A percentile compares a stretch with the other conserved stretches of the same genome.
Evolutionary conservation across 2,888 invertebrate species (phyloP).

Genomic region (Rhabditoides inermis): DNA sequence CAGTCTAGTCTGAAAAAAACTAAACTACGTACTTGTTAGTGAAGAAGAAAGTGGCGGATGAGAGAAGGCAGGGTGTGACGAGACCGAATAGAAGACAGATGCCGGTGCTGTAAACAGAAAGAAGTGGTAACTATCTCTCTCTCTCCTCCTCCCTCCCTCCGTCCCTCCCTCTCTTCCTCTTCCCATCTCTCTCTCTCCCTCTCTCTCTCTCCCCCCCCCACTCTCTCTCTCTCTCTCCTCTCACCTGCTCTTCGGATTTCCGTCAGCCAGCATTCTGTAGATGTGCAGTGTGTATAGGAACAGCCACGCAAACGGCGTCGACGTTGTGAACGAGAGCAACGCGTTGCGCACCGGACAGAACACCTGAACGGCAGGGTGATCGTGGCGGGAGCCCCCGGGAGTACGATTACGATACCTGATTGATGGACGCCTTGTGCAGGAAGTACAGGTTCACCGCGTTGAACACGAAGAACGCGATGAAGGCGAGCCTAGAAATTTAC

Average conservation of each 20-base stretch:
- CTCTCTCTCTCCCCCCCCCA: no score
- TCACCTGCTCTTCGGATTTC: conserved; percentile 25
- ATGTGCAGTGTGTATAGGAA: conserved; percentile 40
- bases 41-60: no score
- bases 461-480: conserved; percentile 39
- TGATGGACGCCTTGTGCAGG: conserved; percentile 33
- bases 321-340: conserved; percentile 35
- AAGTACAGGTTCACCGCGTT: conserved; percentile 34
- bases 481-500: conserved; percentile 19
- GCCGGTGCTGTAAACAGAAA: no score
- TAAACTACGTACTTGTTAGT: background rate
- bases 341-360: conserved; percentile 44
- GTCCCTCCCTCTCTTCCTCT: no score
- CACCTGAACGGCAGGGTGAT: conserved; percentile 13
- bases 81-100: no score
- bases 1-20: no score
- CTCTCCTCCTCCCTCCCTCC: no score
- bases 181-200: no score
- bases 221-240: no score
- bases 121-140: no score
- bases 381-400: background rate
- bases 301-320: conserved; percentile 43
- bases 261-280: conserved; percentile 37
- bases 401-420: no score
- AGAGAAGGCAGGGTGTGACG: no score